Percentiles rank a stretch among this genome's conserved stretches.
Evolutionary conservation across 2,797 vertebrate genomes (phyloP).

Genomic region (Enteromius afrohamiltoni): DNA sequence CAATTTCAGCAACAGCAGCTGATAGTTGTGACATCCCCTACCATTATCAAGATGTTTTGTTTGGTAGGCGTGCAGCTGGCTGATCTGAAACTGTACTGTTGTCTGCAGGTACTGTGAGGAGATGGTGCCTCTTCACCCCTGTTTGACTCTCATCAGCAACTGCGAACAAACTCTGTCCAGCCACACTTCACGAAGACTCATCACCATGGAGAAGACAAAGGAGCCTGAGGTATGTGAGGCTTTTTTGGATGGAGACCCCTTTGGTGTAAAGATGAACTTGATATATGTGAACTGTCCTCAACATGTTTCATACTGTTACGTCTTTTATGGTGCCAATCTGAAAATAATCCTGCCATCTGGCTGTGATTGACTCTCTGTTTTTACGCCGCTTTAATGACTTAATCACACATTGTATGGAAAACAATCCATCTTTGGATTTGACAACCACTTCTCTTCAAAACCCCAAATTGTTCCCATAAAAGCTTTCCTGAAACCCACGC

Average conservation of each 20-base stretch:
- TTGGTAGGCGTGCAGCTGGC: conserved; percentile 25
- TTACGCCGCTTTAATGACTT: conserved; percentile 74
- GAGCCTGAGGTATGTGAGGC: conserved; percentile 86
- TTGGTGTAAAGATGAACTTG: conserved; percentile 19
- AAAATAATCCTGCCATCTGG: conserved; percentile 75
- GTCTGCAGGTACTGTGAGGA: conserved; percentile 89
- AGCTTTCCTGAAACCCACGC: conserved; percentile 57
- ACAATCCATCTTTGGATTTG: conserved; percentile 79
- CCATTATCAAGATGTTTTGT: not conserved
- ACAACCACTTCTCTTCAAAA: conserved; percentile 76
- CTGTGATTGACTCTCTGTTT: conserved; percentile 73
- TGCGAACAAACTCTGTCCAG: conserved; percentile 96
- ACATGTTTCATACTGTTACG: conserved; percentile 45
- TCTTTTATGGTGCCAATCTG: conserved; percentile 50
- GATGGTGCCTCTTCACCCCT: conserved; percentile 89
- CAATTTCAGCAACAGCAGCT: not conserved
- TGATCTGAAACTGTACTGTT: conserved; percentile 56
- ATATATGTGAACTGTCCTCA: conserved; percentile 41
- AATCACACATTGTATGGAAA: conserved; percentile 78
- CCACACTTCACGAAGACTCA: conserved; percentile 92
- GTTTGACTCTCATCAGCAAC: conserved; percentile 93
- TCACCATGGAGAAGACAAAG: conserved; percentile 98
- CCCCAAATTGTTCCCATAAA: conserved; percentile 80
- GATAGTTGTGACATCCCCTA: conserved; percentile 14
- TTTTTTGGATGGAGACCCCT: not conserved